These are phyloP conservation scores for Lipotes vexillifer DNA, from an alignment of 2,113 vertebrate genomes.

Conservation along the genomic window DNA sequence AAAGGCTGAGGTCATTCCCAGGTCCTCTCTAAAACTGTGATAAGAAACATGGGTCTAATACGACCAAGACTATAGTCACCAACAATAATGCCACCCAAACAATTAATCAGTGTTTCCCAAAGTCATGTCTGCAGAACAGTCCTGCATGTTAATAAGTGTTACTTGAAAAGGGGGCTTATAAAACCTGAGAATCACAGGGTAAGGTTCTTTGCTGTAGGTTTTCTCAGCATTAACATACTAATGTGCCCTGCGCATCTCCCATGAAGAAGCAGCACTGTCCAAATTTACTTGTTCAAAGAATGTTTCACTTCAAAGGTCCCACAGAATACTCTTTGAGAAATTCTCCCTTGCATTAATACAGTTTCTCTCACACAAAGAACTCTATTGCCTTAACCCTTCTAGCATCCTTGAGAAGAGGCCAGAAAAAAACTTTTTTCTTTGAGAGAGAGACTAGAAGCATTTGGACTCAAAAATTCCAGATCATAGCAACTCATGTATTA, in stretches of 20 bases:
- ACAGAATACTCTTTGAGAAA: constrained; percentile 11
- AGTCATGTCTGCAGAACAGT: not conserved
- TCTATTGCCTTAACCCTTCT: not conserved
- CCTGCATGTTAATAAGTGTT: not conserved
- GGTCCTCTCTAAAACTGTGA: not conserved
- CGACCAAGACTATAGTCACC: not conserved
- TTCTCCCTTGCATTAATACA: not conserved
- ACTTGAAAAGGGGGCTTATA: not conserved
- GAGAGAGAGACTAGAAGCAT: not conserved
- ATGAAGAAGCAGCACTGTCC: not conserved
- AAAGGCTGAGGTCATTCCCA: not conserved
- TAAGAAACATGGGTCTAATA: not conserved
- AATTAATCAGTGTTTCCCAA: not conserved
- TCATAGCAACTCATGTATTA: not conserved
- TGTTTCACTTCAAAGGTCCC: not conserved
- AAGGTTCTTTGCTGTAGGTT: not conserved
- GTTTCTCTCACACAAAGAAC: not conserved
- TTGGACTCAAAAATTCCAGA: constrained; percentile 2
- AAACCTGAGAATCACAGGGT: not conserved
- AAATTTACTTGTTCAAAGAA: not conserved
- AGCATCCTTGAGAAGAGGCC: not conserved
- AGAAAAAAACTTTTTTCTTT: not conserved
- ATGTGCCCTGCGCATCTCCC: not conserved
- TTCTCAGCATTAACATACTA: not conserved
- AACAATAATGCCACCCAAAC: not conserved